Base-by-base conservation (phyloP, 2,888 invertebrate species). In the Lutraria lutraria region DNA sequence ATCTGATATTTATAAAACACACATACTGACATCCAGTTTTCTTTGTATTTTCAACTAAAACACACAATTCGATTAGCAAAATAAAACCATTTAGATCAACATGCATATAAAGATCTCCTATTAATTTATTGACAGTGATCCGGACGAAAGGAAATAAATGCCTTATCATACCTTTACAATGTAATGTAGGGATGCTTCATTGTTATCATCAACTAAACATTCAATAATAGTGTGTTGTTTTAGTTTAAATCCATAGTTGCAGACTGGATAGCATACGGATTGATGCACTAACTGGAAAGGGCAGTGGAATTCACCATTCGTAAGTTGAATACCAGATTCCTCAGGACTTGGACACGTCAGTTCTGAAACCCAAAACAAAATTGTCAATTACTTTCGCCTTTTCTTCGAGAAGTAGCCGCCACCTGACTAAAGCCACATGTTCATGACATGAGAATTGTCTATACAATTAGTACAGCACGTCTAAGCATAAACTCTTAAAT, bases 131-230 rank as follows among this genome's bases (percentile, higher is more conserved):
- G n/a, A n/a, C n/a, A n/a, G n/a, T n/a, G n/a, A n/a, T n/a, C n/a
- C n/a, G n/a, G n/a, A n/a, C n/a, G n/a, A n/a, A n/a, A n/a, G n/a
- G n/a, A n/a, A n/a, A n/a, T n/a, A n/a, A n/a, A n/a, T n/a, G n/a
- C n/a, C n/a, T n/a, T n/a, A n/a, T n/a, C 12, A 12, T 81, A 81
- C 81, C 81, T 81, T 53, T 53, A 25, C 81, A 81, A 53, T 10
- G n/a, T n/a, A 54, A 29, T 29, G 12, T 12, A 56, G 19, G 25
- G 0, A 12, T 16, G 81, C 29, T 10, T 29, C 34, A 16, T 83
- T 83, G 21, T 83, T n/a, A n/a, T 31, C 60, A 19, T 83, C 63
- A 29, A 60, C 56, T 4, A 1, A 29, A 56, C 83, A 83, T 31
- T 63, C 21, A 19, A 56, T 63, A 0, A 34, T 34, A 10, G 63